Conservation (phyloP, 2,113 vertebrate species). For the Cairina moschata region DNA sequence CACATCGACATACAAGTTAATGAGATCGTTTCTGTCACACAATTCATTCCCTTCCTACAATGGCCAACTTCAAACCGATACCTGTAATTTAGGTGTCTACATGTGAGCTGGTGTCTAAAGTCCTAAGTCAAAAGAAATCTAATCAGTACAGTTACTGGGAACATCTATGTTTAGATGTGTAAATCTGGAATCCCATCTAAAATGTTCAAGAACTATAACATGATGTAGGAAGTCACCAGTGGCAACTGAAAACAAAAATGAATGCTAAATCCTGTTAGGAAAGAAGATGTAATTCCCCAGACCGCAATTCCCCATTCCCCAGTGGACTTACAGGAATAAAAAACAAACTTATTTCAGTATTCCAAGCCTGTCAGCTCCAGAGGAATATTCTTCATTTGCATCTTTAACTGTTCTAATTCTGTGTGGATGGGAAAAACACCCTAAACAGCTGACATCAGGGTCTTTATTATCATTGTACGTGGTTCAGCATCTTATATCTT, state of each 20-base stretch:
- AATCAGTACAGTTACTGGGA: not conserved
- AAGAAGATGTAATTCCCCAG: not conserved
- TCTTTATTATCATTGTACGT: too few relatives aligned
- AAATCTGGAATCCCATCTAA: not conserved
- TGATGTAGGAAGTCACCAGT: not conserved
- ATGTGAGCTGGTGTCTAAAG: not conserved
- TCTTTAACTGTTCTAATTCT: not conserved
- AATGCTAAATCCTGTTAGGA: not conserved
- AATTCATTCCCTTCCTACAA: not conserved
- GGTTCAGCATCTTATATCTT: too few relatives aligned
- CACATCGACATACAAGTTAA: not conserved
- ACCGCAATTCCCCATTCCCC: not conserved
- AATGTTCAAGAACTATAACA: not conserved
- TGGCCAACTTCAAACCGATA: not conserved
- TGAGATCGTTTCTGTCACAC: not conserved
- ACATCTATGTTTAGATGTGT: not conserved
- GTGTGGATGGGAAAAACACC: rapidly evolving
- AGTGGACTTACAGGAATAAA: not conserved
- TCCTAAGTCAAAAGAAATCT: not conserved
- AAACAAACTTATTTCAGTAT: not conserved
- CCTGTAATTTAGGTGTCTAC: not conserved
- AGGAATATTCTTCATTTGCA: not conserved
- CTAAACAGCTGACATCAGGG: not conserved
- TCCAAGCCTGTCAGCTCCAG: not conserved
- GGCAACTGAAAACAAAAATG: not conserved